Percentiles rank a stretch among this genome's conserved stretches.
phyloP scores from a whole-genome alignment of 2,113 vertebrate species.

The Thalassoma bifasciatum region DNA sequence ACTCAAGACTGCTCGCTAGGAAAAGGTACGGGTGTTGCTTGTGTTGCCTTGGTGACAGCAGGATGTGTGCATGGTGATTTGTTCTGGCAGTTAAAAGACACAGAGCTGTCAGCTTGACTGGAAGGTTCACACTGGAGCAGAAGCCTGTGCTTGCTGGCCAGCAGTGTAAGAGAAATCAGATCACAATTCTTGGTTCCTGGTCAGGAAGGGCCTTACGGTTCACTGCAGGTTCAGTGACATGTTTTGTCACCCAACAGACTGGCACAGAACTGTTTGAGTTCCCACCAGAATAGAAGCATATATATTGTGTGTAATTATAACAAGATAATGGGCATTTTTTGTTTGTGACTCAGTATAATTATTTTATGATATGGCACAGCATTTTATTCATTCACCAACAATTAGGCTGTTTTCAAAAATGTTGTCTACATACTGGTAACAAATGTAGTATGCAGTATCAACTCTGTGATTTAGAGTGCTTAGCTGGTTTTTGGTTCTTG shows the following conservation, averaged over 20 bases:
- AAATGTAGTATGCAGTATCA: too few relatives aligned
- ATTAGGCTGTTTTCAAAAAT: too few relatives aligned
- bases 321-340: too few relatives aligned
- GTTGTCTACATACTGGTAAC: too few relatives aligned
- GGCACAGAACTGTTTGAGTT: neutral
- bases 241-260: conserved; percentile 24
- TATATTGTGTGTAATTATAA: too few relatives aligned
- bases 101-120: conserved; percentile 51
- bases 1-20: conserved; percentile 82
- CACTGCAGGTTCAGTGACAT: conserved; percentile 29
- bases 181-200: conserved; percentile 33
- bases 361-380: too few relatives aligned
- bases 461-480: too few relatives aligned
- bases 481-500: too few relatives aligned
- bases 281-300: too few relatives aligned
- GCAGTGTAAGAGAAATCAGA: conserved; percentile 56
- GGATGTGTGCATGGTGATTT: conserved; percentile 59
- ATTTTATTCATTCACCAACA: too few relatives aligned
- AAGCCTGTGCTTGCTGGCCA: conserved; percentile 34
- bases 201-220: conserved; percentile 11
- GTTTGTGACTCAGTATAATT: too few relatives aligned
- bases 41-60: conserved; percentile 71
- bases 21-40: conserved; percentile 75
- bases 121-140: conserved; percentile 57
- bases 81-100: conserved; percentile 64